Evolutionary conservation across 2,888 invertebrate genomes (phyloP), one percentile per base, ranked within the genome.

Genomic region (Dorcus parallelipipedus): DNA sequence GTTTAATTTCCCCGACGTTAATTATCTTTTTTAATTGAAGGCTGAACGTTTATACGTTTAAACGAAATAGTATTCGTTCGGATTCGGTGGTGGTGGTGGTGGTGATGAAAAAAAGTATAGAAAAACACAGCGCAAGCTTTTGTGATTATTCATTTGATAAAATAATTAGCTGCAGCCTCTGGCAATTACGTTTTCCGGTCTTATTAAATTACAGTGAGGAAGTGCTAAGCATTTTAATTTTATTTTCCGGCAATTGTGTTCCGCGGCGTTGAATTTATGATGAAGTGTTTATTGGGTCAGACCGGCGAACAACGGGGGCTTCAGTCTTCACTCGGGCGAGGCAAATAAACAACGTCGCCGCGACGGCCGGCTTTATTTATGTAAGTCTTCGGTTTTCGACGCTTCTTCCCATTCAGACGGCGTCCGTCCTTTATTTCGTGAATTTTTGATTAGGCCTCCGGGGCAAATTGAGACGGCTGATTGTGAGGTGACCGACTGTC

Each of bases 201-300:
- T 76, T 75, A 76, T 76, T 73, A 73, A 75, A 76, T 75, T 75
- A 73, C 73, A 70, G 71, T 66, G 72, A 67, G 71, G 71, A 71
- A 76, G 74, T 72, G 73, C 70, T 70, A 69, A 73, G 75, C 73
- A 76, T 76, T 75, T 73, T 75, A 76, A 76, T 76, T 74, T 75
- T 73, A 73, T 73, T 73, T 72, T 66, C 59, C 69, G 60, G 58
- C 66, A 62, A 68, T 68, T 66, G 68, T 69, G 63, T 65, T 67
- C 62, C 59, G 66, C 65, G 64, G 67, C 62, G 65, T 65, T 66
- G 69, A 71, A 71, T 71, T 70, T 71, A 70, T 70, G 69, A 71
- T 69, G 68, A 68, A 68, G 68, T 70, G 70, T 64, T 66, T 65
- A 66, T 65, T 66, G 63, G 64, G 61, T 63, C 57, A 56, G 53